Base-by-base conservation (phyloP, 2,888 invertebrate species). In the Aleiodes leptofemur region DNA sequence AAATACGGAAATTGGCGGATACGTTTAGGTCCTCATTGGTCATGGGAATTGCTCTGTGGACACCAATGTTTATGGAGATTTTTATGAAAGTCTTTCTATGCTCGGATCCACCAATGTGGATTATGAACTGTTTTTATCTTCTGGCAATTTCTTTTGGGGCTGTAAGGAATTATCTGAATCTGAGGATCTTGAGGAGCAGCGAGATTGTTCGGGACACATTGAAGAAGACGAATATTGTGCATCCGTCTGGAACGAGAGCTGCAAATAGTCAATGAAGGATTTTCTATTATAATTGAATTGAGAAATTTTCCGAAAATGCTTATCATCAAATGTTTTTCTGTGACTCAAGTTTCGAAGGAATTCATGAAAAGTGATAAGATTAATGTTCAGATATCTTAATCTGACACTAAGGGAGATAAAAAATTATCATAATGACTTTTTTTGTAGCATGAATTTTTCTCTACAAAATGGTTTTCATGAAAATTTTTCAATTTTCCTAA, bases 41-140 rank as follows among this genome's bases (percentile, higher is more conserved):
- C 13, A 57, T 81, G 0, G 82, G 82, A 8, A 73, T 82, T 53
- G 6, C 86, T 11, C 59, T 86, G 53, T 88, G 87, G 87, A 85
- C 84, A 31, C 87, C 87, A 14, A 78, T 83, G n/a, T 81, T 87
- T 38, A 38, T 85, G 2, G 81, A 83, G 68, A 76, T 82, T 38
- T 64, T 84, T 31, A 72, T 82, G 6, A 82, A 84, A 77, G 80
- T 85, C 43, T 85, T 86, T 76, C 79, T 83, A 14, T 84, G 84
- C 50, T 68, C 75, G 2, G 61, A 73, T 11, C 68, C 78, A n/a
- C 81, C 83, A n/a, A 72, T 77, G 38, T 86, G 87, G 85, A 72
- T 86, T 0, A 75, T 77, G 3, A 79, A 81, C 38, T 29, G 74
- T 53, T 80, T 83, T 11, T 87, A 84, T 53, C 34, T 84, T 56